These are phyloP conservation scores for Caranx melampygus DNA, from an alignment of 2,113 vertebrate species.

Conservation along the genomic window DNA sequence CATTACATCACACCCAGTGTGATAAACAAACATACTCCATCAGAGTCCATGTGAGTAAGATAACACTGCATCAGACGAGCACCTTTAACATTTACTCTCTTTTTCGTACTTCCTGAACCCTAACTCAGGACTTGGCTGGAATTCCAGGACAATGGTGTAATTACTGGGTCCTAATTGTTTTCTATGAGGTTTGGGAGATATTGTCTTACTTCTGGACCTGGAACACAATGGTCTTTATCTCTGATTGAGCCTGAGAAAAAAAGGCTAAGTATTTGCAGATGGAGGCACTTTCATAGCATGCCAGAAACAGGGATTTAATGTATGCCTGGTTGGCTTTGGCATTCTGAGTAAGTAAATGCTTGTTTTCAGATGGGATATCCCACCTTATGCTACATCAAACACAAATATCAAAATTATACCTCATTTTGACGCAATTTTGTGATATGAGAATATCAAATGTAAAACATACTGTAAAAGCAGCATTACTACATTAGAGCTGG, in stretches of 20 bases:
- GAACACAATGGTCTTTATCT: constrained; percentile 76
- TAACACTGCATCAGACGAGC: constrained; percentile 63
- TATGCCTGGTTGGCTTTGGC: constrained; percentile 72
- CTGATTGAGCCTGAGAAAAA: constrained; percentile 70
- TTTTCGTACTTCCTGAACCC: constrained; percentile 43
- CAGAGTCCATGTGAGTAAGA: constrained; percentile 57
- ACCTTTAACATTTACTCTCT: constrained; percentile 57
- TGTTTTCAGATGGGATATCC: constrained; percentile 68
- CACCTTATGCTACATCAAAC: constrained; percentile 57
- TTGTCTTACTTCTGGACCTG: constrained; percentile 74
- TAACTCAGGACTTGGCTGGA: constrained; percentile 59
- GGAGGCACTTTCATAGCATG: constrained; percentile 68
- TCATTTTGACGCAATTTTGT: constrained; percentile 56
- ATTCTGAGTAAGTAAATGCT: constrained; percentile 60
- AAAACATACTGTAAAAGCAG: constrained; percentile 23
- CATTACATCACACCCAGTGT: constrained; percentile 71
- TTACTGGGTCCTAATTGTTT: constrained; percentile 77
- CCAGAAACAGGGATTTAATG: constrained; percentile 74
- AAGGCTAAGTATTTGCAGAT: constrained; percentile 78
- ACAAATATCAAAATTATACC: constrained; percentile 61
- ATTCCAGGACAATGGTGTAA: constrained; percentile 72
- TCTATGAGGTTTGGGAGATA: constrained; percentile 75
- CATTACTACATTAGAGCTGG: constrained; percentile 53
- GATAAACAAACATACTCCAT: constrained; percentile 58
- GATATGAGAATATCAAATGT: constrained; percentile 59